These are phyloP conservation scores for Hyperopisus bebe DNA, from an alignment of 2,113 vertebrate genomes.

Conservation along the genomic window DNA sequence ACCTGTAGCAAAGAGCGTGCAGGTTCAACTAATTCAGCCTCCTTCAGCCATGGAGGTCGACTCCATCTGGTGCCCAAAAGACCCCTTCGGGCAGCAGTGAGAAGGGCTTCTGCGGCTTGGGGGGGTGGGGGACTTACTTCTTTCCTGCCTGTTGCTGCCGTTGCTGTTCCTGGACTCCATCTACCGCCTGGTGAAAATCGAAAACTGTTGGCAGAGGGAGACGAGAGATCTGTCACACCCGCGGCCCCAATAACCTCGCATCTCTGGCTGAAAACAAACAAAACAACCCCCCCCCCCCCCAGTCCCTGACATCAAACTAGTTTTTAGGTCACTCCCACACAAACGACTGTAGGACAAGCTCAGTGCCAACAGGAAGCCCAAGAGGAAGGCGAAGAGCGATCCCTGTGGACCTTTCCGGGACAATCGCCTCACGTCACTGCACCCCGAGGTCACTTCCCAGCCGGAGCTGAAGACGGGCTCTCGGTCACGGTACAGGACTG, in stretches of 20 bases:
- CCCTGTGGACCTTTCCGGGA: background rate
- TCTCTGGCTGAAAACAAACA: background rate
- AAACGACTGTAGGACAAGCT: background rate
- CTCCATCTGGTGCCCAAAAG: background rate
- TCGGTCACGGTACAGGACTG: background rate
- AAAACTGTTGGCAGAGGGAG: slow-evolving; percentile 73
- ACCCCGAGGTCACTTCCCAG: background rate
- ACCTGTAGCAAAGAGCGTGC: background rate
- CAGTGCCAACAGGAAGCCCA: background rate
- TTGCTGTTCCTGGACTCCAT: slow-evolving; percentile 92
- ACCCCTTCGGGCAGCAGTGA: background rate
- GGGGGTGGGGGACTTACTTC: slow-evolving; percentile 68
- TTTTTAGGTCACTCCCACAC: background rate
- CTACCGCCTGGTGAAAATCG: slow-evolving; percentile 97
- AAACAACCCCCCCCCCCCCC: background rate
- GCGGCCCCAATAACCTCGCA: background rate
- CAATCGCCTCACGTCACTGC: background rate
- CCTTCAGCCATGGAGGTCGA: background rate
- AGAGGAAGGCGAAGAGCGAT: background rate
- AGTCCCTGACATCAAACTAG: background rate
- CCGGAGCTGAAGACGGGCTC: background rate
- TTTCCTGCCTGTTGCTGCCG: slow-evolving; percentile 94
- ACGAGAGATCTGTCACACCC: slow-evolving; percentile 26
- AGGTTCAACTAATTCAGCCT: background rate
- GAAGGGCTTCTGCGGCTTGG: background rate